These are phyloP conservation scores for Echinops telfairi DNA, from an alignment of 2,113 vertebrate species.

Conservation along the genomic window DNA sequence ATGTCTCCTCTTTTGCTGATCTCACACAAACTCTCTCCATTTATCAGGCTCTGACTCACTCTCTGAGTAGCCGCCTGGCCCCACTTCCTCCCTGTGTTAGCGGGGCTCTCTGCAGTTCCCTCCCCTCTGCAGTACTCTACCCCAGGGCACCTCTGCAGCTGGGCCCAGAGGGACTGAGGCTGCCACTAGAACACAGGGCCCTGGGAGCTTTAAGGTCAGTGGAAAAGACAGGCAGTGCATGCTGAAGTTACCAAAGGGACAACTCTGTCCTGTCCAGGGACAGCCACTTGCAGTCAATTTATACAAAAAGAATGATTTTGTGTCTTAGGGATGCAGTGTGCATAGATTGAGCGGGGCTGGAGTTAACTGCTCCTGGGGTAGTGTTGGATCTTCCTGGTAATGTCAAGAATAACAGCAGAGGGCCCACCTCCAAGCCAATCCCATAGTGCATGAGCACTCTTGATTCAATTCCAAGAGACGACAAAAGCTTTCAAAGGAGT, in stretches of 20 bases:
- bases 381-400: neutral
- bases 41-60: slow-evolving; percentile 48
- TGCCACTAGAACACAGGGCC: neutral
- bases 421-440: neutral
- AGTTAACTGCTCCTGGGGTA: neutral
- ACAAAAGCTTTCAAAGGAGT: neutral
- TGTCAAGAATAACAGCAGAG: neutral
- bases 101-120: neutral
- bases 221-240: neutral
- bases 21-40: slow-evolving; percentile 79
- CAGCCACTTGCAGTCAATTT: neutral
- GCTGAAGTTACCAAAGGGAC: neutral
- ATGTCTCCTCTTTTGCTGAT: slow-evolving; percentile 84
- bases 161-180: neutral
- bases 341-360: neutral
- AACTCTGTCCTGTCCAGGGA: neutral
- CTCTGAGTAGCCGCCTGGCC: neutral
- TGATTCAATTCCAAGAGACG: neutral
- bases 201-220: neutral
- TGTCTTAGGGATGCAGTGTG: neutral
- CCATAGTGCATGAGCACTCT: neutral
- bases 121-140: neutral
- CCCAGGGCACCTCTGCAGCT: neutral
- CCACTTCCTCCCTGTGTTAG: neutral
- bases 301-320: neutral